Evolutionary conservation across 2,797 vertebrate genomes (phyloP).

Genomic region (Potorous gilbertii): DNA sequence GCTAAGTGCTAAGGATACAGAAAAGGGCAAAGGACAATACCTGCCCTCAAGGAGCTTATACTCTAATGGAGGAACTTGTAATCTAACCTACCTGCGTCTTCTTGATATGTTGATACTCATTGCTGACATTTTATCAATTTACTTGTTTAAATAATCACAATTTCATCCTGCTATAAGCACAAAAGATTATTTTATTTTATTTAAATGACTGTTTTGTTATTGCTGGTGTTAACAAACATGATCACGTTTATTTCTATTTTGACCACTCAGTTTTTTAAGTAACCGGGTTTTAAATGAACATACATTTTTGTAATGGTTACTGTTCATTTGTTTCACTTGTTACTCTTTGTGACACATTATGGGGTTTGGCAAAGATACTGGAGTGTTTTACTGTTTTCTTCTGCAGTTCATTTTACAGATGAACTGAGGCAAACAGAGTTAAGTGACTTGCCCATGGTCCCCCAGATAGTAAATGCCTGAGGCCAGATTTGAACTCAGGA

Average conservation of each 20-base stretch:
- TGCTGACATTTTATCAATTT: neutral
- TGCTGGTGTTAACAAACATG: neutral
- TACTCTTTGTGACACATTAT: too few species aligned
- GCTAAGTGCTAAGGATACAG: neutral
- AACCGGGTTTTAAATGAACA: neutral
- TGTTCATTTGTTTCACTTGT: too few species aligned
- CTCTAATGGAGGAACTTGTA: neutral
- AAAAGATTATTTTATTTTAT: neutral
- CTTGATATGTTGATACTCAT: neutral
- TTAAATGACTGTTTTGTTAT: neutral
- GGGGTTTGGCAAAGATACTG: neutral
- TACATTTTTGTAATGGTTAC: neutral
- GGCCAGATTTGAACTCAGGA: neutral
- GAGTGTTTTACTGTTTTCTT: neutral
- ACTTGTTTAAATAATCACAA: neutral
- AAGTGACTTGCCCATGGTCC: neutral
- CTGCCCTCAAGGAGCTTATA: neutral
- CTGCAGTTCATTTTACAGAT: neutral
- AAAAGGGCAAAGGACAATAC: neutral
- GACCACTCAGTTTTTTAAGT: neutral
- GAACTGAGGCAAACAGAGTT: neutral
- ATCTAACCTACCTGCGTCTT: neutral
- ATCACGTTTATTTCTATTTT: neutral
- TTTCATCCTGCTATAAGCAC: neutral
- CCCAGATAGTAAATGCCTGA: neutral